Evolutionary conservation across 2,888 invertebrate species (phyloP).

Genomic region (Perithous albicinctus): DNA sequence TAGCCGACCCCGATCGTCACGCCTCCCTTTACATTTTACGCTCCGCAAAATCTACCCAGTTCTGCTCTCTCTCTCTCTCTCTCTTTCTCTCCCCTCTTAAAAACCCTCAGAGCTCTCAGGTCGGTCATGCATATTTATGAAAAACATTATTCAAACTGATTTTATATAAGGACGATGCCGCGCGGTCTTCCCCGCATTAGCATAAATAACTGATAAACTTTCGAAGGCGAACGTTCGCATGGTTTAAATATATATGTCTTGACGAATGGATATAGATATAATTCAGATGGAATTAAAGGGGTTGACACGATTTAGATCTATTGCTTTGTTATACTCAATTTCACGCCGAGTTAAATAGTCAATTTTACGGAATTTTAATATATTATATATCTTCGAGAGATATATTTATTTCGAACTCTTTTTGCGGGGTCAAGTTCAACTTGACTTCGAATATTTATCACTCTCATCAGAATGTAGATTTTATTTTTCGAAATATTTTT

Average conservation of each 20-base stretch:
- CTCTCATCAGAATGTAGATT: no score
- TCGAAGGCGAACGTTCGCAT: conserved; percentile 61
- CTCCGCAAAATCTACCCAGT: conserved; percentile 38
- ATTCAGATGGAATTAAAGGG: background rate
- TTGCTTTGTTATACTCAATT: no score
- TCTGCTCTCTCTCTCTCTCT: conserved; percentile 55
- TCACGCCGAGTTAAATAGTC: no score
- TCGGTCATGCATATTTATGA: conserved; percentile 82
- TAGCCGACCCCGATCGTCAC: conserved; percentile 80
- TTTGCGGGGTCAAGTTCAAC: no score
- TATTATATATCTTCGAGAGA: no score
- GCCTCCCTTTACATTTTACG: conserved; percentile 46
- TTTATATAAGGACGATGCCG: conserved; percentile 82
- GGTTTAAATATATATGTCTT: conserved; percentile 4
- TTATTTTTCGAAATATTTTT: no score
- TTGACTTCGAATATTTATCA: no score
- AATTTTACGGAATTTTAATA: no score
- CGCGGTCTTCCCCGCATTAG: conserved; percentile 76
- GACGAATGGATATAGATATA: background rate
- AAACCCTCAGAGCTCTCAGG: no score
- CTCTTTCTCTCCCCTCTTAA: no score
- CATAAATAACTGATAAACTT: conserved; percentile 81
- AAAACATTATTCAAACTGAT: conserved; percentile 82
- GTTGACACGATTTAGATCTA: conserved; percentile 49
- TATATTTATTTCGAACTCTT: no score